phyloP scores from a whole-genome alignment of 1,140 invertebrate species.

The Philaenus spumarius region DNA sequence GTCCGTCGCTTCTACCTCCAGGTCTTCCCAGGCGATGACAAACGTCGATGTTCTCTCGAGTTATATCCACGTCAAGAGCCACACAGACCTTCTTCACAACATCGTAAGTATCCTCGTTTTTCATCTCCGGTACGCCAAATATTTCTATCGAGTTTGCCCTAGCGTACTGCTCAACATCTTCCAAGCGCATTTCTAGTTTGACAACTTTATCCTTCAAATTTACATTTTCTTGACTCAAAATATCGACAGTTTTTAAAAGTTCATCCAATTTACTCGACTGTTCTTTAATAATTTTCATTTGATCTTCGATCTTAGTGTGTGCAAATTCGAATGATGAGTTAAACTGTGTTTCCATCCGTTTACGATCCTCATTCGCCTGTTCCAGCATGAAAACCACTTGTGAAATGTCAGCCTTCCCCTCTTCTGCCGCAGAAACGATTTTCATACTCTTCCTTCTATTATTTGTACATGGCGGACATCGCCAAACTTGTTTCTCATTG shows the following conservation, averaged over 20 bases:
- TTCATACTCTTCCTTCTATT: too few species aligned
- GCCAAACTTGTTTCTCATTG: too few species aligned
- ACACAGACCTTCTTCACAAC: neutral
- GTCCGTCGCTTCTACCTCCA: neutral
- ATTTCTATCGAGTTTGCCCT: neutral
- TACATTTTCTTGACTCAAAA: neutral
- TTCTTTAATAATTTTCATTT: neutral
- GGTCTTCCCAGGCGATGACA: conserved; percentile 1
- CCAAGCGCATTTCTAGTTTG: neutral
- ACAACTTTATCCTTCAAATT: neutral
- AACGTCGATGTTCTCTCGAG: neutral
- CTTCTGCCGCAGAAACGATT: too few species aligned
- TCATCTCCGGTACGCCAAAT: neutral
- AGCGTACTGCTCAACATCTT: neutral
- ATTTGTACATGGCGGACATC: too few species aligned
- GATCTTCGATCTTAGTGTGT: neutral
- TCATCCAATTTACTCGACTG: neutral
- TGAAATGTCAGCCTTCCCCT: too few species aligned
- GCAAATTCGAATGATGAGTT: neutral
- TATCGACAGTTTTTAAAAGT: too few species aligned
- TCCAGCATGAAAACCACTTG: neutral
- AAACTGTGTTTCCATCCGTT: neutral
- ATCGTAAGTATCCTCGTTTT: neutral
- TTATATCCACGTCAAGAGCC: neutral
- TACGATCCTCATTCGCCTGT: neutral